Conservation (phyloP, 37 sponge, comb jelly and placozoan species). For the Crambe crambe region DNA sequence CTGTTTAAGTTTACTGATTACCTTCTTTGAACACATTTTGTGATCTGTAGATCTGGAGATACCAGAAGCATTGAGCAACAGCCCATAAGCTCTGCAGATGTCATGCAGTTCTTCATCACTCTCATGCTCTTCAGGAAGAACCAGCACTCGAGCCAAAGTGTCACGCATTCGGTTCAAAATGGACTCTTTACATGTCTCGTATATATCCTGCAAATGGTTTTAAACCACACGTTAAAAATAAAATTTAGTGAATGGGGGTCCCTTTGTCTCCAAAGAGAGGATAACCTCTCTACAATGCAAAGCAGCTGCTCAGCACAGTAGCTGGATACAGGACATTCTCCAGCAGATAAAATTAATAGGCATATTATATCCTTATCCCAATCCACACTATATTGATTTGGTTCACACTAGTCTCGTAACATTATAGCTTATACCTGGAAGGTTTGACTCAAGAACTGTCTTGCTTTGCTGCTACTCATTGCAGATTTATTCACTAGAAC, state of each 20-base stretch:
- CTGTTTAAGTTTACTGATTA: too few relatives aligned
- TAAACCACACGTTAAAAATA: too few relatives aligned
- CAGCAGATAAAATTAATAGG: too few relatives aligned
- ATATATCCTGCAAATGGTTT: background rate
- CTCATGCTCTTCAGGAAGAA: background rate
- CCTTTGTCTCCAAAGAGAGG: too few relatives aligned
- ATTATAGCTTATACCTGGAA: conserved; percentile 24
- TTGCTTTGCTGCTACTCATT: background rate
- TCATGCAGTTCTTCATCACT: conserved; percentile 17
- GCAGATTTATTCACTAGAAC: background rate
- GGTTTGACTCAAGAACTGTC: background rate
- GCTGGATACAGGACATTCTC: too few relatives aligned
- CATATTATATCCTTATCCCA: too few relatives aligned
- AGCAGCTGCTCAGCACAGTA: too few relatives aligned
- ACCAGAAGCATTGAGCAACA: conserved; percentile 5
- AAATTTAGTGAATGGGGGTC: too few relatives aligned
- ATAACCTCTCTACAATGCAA: too few relatives aligned
- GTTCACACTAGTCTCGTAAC: too few relatives aligned
- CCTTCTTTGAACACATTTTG: background rate
- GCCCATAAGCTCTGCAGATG: conserved; percentile 27
- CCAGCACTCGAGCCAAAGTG: background rate
- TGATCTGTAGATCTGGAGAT: background rate
- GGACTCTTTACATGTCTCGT: background rate
- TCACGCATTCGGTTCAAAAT: conserved; percentile 6
- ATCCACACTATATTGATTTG: too few relatives aligned